A percentile compares a stretch with the other conserved stretches of the same genome.
Conservation (phyloP, 2,888 invertebrate genomes). For the Hymenopus coronatus region DNA sequence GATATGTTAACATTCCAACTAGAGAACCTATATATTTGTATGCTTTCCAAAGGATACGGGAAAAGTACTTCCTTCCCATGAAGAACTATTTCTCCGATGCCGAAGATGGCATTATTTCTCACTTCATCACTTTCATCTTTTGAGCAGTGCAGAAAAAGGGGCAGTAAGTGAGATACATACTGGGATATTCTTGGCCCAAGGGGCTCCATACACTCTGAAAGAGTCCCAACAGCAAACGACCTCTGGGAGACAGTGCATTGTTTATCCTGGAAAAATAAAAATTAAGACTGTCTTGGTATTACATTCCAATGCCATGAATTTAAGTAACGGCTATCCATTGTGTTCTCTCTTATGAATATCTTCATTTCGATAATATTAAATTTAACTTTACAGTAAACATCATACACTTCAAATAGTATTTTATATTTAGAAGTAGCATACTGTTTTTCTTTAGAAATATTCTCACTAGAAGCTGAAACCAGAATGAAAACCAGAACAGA, state of each 20-base stretch:
- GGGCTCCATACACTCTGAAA: slow-evolving; percentile 69
- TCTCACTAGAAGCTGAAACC: too few species aligned
- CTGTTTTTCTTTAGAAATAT: too few species aligned
- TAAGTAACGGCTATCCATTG: too few species aligned
- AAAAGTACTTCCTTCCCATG: slow-evolving; percentile 62
- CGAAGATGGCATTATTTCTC: slow-evolving; percentile 73
- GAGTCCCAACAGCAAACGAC: slow-evolving; percentile 68
- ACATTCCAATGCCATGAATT: neutral
- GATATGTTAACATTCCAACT: neutral
- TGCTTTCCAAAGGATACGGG: slow-evolving; percentile 52
- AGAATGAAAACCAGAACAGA: too few species aligned
- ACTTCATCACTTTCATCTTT: slow-evolving; percentile 66
- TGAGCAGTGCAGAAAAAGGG: slow-evolving; percentile 59
- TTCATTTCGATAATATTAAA: too few species aligned
- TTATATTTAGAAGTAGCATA: too few species aligned
- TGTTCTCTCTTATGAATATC: too few species aligned
- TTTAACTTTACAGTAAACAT: too few species aligned
- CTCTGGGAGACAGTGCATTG: slow-evolving; percentile 62
- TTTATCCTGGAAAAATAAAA: slow-evolving; percentile 54
- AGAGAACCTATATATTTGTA: neutral
- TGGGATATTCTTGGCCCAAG: slow-evolving; percentile 53
- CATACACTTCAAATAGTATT: too few species aligned
- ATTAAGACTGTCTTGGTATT: neutral
- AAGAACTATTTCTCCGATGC: slow-evolving; percentile 69
- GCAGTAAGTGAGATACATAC: slow-evolving; percentile 61